Percentiles rank a stretch among this genome's conserved stretches.
phyloP scores from a whole-genome alignment of 2,888 invertebrate species.

The Meganola albula region DNA sequence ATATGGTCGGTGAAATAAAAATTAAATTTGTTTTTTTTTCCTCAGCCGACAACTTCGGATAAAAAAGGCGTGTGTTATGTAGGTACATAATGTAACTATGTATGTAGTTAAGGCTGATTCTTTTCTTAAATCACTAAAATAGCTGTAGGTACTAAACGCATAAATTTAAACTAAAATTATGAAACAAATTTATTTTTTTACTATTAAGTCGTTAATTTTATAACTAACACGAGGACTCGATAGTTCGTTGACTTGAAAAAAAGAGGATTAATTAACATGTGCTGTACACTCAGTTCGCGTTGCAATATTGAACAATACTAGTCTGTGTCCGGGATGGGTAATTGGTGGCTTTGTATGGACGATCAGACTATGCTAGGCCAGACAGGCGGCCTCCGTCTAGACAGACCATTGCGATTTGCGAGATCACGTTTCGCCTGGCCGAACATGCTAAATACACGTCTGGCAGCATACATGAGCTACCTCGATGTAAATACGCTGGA shows the following conservation, averaged over 20 bases:
- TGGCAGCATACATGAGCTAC: slow-evolving; percentile 45
- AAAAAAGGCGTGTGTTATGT: too few relatives aligned
- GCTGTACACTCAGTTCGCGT: slow-evolving; percentile 11
- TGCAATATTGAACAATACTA: slow-evolving; percentile 36
- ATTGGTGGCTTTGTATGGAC: slow-evolving; percentile 57
- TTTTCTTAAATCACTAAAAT: too few relatives aligned
- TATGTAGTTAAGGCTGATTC: too few relatives aligned
- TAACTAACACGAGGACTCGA: slow-evolving; percentile 21
- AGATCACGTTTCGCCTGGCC: slow-evolving; percentile 70
- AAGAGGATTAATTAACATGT: slow-evolving; percentile 28
- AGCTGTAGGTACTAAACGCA: too few relatives aligned
- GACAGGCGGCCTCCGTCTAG: slow-evolving; percentile 65
- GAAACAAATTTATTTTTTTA: too few relatives aligned
- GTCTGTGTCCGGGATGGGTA: slow-evolving; percentile 29
- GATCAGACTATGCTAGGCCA: slow-evolving; percentile 46
- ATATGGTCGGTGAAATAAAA: not conserved
- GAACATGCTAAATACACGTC: slow-evolving; percentile 72
- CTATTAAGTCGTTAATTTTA: slow-evolving; percentile 16
- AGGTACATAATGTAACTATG: too few relatives aligned
- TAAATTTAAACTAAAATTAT: not conserved
- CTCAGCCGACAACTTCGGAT: too few relatives aligned
- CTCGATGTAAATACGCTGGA: slow-evolving; percentile 31
- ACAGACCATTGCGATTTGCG: slow-evolving; percentile 60
- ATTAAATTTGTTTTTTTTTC: not conserved
- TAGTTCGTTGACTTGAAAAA: slow-evolving; percentile 25